Base-by-base conservation (phyloP, 2,888 invertebrate species). In the Craniophora ligustri region DNA sequence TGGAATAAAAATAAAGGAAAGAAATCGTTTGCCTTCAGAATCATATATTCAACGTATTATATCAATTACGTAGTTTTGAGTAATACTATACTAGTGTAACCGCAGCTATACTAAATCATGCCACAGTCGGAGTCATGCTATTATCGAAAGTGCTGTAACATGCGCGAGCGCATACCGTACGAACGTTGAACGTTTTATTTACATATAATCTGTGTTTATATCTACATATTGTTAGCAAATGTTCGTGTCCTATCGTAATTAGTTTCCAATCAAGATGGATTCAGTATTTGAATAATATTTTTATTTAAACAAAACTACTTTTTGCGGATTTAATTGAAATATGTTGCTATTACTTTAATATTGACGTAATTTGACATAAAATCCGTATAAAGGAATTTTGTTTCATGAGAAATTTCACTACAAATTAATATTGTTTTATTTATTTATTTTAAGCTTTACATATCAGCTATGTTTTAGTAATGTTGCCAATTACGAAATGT, bases 81-180 rank as follows among this genome's bases (percentile, higher is more conserved):
- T 11, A 38, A 14, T 4, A 5, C 26, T 18, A 13, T 42, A 5
- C 13, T 6, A 10, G 3, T 41, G 13, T 10, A 10, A 13, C 14
- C 15, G 5, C 13, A 21, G 6, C n/a, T 10, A 3, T 32, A 42
- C 39, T 21, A 16, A 26, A 28, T 39, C 44, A 30, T 49, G 32
- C 41, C 36, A 28, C 45, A 42, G 47, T 40, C 14, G 18, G 30
- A 48, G 49, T 59, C 74, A 68, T 67, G 72, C 63, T 35, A 76
- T 69, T 72, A 67, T 72, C 63, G 74, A 75, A 72, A 76, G 75
- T 70, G 40, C 40, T n/a, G 36, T 40, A 32, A 41, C 46, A 48
- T 32, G 47, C 48, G 19, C 38, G 21, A 21, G 36, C 40, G 28
- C 55, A 15, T 46, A 36, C 36, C 14, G 23, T 11, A 21, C 15